Evolutionary conservation across 2,113 vertebrate genomes (phyloP), one percentile per base, ranked within the genome.

Genomic region (Numida meleagris): DNA sequence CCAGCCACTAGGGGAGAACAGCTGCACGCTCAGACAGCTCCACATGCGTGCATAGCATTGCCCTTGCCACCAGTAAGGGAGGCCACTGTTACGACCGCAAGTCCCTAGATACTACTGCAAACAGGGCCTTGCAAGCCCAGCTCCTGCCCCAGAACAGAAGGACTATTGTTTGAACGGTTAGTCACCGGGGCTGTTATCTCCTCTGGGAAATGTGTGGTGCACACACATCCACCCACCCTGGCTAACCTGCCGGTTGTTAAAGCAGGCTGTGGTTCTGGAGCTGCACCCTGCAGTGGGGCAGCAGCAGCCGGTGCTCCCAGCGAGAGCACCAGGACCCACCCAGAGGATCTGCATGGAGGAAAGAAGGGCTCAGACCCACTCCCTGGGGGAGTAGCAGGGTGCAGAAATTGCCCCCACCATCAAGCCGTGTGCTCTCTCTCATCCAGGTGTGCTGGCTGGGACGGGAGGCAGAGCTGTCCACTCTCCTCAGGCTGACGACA

Each of bases 251-350:
- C 29, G 34, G 34, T 20, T 18, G 29, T 21, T 9, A 38, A 24
- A 36, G 51, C 6, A 14, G 29, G n/a, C 57, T 31, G 70, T 3
- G 6, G 62, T 0, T 0, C 0, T 19, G 57, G 34, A 50, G 33
- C 33, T 7, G 12, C 62, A 31, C n/a, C 42, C 55, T 80, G 31
- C 63, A 14, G 0, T 0, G 29, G 53, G 75, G 72, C 17, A 46
- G 58, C 43, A 50, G 21, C 70, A 36, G 27, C 1, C 1, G 33
- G 45, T 42, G 70, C 42, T 77, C 42, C 48, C 86, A 20, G 53
- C 1, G 5, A 18, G 20, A 77, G 45, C 71, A 29, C 24, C n/a
- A 3, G 1, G 24, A 19, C 8, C 67, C 67, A 36, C 16, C 19
- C 7, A 25, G 38, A 57, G 36, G 14, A 59, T 38, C 40, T 8